phyloP scores from a whole-genome alignment of 2,113 vertebrate genomes.

The Gyps fulvus region DNA sequence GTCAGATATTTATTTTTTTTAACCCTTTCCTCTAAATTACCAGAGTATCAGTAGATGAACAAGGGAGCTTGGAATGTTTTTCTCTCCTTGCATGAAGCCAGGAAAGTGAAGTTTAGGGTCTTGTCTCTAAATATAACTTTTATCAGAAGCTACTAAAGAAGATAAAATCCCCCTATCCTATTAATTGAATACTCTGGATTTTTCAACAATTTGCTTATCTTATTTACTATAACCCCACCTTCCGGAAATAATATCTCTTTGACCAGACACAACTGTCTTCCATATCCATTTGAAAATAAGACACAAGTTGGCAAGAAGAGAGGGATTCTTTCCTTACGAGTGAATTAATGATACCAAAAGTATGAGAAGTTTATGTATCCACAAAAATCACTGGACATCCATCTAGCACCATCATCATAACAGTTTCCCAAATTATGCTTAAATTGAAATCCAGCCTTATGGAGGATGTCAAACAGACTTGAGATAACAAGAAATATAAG shows the following conservation, averaged over 20 bases:
- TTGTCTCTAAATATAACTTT: background rate
- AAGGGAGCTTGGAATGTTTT: background rate
- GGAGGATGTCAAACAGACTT: background rate
- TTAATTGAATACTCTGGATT: background rate
- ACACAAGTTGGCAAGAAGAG: background rate
- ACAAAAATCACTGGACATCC: background rate
- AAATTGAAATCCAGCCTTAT: background rate
- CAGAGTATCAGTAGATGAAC: background rate
- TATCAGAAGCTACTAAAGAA: background rate
- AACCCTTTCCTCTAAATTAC: conserved; percentile 49
- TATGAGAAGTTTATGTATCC: background rate
- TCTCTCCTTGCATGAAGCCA: background rate
- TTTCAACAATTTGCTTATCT: background rate
- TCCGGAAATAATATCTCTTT: background rate
- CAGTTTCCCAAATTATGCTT: background rate
- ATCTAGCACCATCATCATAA: background rate
- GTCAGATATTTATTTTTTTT: conserved; percentile 33
- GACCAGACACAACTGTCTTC: background rate
- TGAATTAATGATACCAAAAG: background rate
- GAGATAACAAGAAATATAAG: background rate
- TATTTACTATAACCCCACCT: background rate
- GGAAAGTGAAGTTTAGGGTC: background rate
- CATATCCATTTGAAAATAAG: background rate
- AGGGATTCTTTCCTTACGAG: background rate
- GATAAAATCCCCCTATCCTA: background rate